phyloP scores from a whole-genome alignment of 2,888 invertebrate species.

The Noctua janthina region DNA sequence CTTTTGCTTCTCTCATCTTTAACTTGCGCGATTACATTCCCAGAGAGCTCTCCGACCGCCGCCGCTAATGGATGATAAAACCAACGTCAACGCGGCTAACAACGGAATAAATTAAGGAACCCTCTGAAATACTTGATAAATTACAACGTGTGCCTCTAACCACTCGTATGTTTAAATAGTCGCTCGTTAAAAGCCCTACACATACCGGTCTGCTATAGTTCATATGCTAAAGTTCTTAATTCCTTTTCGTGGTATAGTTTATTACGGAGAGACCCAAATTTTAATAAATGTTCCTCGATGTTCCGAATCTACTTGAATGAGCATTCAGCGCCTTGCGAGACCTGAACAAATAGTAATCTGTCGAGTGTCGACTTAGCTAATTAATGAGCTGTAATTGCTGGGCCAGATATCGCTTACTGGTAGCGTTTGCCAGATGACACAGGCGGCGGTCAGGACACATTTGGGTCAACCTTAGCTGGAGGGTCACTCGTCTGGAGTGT shows the following conservation, averaged over 20 bases:
- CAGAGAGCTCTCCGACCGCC: slow-evolving; percentile 65
- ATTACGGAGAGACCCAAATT: slow-evolving; percentile 40
- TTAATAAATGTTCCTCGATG: slow-evolving; percentile 38
- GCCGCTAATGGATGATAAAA: slow-evolving; percentile 82
- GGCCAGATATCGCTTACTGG: slow-evolving; percentile 47
- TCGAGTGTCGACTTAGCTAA: slow-evolving; percentile 38
- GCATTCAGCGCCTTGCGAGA: slow-evolving; percentile 23
- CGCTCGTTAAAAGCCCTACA: slow-evolving; percentile 69
- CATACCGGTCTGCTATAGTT: slow-evolving; percentile 45
- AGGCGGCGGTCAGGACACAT: slow-evolving; percentile 69
- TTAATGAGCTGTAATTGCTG: slow-evolving; percentile 59
- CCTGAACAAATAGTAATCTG: slow-evolving; percentile 49
- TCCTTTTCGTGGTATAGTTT: slow-evolving; percentile 38
- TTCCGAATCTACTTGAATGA: slow-evolving; percentile 36
- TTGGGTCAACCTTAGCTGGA: slow-evolving; percentile 74
- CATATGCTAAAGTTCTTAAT: slow-evolving; percentile 58
- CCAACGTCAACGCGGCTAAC: slow-evolving; percentile 80
- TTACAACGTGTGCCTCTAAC: slow-evolving; percentile 73
- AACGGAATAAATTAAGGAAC: slow-evolving; percentile 81
- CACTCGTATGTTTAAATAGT: slow-evolving; percentile 75
- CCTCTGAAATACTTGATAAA: slow-evolving; percentile 81
- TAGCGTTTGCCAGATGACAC: slow-evolving; percentile 58
- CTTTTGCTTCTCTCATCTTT: slow-evolving; percentile 75
- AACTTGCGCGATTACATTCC: slow-evolving; percentile 72
- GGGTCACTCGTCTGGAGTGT: slow-evolving; percentile 80